phyloP scores from a whole-genome alignment of 2,888 invertebrate genomes.

The Eristalis arbustorum region DNA sequence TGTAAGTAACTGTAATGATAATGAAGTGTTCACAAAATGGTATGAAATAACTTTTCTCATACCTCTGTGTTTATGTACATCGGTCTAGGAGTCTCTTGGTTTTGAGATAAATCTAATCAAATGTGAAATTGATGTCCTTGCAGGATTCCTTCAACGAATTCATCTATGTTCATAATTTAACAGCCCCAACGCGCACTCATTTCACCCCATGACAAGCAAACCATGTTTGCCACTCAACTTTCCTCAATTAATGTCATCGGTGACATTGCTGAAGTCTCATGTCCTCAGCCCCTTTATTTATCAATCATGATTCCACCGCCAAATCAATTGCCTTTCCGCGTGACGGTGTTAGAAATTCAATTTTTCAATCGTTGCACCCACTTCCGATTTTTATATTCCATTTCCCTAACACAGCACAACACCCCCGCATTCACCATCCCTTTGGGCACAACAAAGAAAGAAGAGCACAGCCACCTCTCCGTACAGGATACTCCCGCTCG shows the following conservation, averaged over 20 bases:
- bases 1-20: too few species aligned
- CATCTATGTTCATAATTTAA: too few species aligned
- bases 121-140: too few species aligned
- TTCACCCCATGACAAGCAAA: too few species aligned
- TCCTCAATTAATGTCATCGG: conserved; percentile 15
- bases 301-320: conserved; percentile 39
- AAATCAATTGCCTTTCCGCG: conserved; percentile 33
- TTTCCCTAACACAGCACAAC: background rate
- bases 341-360: conserved; percentile 57
- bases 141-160: background rate
- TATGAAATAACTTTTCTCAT: too few species aligned
- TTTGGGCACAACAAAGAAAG: background rate
- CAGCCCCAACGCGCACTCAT: too few species aligned
- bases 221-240: too few species aligned
- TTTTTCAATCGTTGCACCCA: conserved; percentile 53
- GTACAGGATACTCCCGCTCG: conserved; percentile 1
- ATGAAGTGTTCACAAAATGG: too few species aligned
- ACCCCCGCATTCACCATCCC: background rate
- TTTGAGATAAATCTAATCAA: too few species aligned
- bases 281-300: background rate
- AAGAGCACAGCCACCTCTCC: background rate
- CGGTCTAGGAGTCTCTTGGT: too few species aligned
- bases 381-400: conserved; percentile 46
- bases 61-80: too few species aligned
- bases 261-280: conserved; percentile 7